Percentiles rank a stretch among this genome's conserved stretches.
Evolutionary conservation across 1,140 invertebrate genomes (phyloP).

Genomic region (Drosophila watanabei): DNA sequence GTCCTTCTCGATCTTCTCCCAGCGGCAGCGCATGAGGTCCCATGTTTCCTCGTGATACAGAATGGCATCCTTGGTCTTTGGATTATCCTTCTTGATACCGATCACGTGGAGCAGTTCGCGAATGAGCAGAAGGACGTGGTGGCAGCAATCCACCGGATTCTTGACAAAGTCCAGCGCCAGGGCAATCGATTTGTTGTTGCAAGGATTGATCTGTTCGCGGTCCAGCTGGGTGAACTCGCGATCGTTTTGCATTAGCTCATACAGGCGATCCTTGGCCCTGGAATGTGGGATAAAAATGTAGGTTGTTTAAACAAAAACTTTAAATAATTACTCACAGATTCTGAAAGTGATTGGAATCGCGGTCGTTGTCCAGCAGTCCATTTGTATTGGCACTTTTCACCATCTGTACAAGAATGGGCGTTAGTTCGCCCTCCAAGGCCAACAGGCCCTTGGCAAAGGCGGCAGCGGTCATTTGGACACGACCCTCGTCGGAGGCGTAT

Average conservation of each 20-base stretch:
- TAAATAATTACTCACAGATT: constrained; percentile 95
- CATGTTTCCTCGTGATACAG: constrained; percentile 99
- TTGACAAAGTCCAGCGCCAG: constrained; percentile 97
- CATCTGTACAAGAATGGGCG: constrained; percentile 99
- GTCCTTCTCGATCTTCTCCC: constrained; percentile 99
- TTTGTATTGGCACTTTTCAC: constrained; percentile 99
- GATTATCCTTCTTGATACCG: constrained; percentile 93
- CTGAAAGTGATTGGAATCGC: constrained; percentile 97
- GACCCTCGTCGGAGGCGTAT: constrained; percentile 99
- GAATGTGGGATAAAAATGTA: constrained; percentile 31
- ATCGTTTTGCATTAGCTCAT: constrained; percentile 96
- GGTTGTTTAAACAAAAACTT: too few relatives aligned
- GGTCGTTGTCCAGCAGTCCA: constrained; percentile 98
- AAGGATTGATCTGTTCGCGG: constrained; percentile 93
- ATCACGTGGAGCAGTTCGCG: constrained; percentile 95
- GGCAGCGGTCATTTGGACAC: constrained; percentile 99
- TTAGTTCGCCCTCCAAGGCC: constrained; percentile 98
- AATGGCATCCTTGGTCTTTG: constrained; percentile 94
- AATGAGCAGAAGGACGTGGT: constrained; percentile 94
- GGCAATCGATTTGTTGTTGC: constrained; percentile 93
- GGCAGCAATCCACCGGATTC: constrained; percentile 98
- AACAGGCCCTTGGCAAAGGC: constrained; percentile 99
- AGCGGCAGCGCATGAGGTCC: constrained; percentile 98
- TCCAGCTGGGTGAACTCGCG: constrained; percentile 95
- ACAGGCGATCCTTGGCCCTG: constrained; percentile 97